Evolutionary conservation across 1,140 invertebrate genomes (phyloP).

Genomic region (Meloidogyne hapla): DNA sequence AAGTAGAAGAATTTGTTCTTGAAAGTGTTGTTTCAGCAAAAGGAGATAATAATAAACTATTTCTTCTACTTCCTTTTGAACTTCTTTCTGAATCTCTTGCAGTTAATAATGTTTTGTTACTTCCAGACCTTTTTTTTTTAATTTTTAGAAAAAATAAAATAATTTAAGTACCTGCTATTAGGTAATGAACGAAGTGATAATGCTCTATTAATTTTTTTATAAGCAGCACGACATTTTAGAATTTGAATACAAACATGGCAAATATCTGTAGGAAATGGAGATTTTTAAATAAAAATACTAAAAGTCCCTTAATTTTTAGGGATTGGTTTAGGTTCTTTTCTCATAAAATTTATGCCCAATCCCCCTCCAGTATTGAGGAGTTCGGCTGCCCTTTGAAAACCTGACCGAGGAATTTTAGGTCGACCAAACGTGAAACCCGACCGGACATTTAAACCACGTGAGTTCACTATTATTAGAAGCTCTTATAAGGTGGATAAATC

Average conservation of each 20-base stretch:
- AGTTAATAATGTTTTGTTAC: slow-evolving; percentile 27
- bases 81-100: neutral
- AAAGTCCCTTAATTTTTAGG: no score
- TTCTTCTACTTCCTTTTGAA: neutral
- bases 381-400: no score
- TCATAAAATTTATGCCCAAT: no score
- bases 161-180: slow-evolving; percentile 16
- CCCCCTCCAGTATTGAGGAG: no score
- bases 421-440: no score
- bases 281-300: no score
- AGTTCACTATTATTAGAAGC: no score
- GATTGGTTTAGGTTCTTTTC: no score
- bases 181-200: slow-evolving; percentile 13
- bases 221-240: slow-evolving; percentile 33
- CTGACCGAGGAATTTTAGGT: no score
- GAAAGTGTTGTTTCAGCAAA: neutral
- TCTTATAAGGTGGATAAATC: no score
- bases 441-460: no score
- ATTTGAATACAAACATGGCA: slow-evolving; percentile 48
- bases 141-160: neutral
- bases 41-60: neutral
- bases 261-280: slow-evolving; percentile 41
- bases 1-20: neutral
- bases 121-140: slow-evolving; percentile 20
- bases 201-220: slow-evolving; percentile 17